phyloP scores from a whole-genome alignment of 2,797 vertebrate species.

The Cynodonichthys magdalenae region DNA sequence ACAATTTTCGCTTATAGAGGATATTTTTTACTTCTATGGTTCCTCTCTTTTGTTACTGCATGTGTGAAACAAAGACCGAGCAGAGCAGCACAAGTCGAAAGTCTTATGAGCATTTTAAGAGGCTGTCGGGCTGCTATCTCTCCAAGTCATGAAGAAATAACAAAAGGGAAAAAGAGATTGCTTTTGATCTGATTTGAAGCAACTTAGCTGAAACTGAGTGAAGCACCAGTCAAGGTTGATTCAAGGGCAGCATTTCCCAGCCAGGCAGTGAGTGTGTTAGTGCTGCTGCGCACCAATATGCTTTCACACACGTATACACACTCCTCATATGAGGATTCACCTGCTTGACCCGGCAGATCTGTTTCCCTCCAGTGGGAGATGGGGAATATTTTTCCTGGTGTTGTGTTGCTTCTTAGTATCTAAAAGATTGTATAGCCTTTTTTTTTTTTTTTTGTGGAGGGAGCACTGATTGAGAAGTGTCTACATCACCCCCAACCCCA shows the following conservation, averaged over 20 bases:
- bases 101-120: slow-evolving; percentile 19
- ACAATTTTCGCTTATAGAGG: not conserved
- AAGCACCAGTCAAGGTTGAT: slow-evolving; percentile 74
- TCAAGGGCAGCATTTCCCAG: slow-evolving; percentile 69
- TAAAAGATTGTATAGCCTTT: slow-evolving; percentile 57
- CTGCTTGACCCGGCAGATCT: slow-evolving; percentile 61
- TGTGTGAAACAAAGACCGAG: slow-evolving; percentile 13
- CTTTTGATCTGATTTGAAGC: slow-evolving; percentile 66
- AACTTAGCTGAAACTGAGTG: slow-evolving; percentile 46
- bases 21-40: slow-evolving; percentile 1
- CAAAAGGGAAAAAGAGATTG: slow-evolving; percentile 20
- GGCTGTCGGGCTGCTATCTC: slow-evolving; percentile 22
- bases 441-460: slow-evolving; percentile 43
- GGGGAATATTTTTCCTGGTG: slow-evolving; percentile 60
- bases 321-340: slow-evolving; percentile 74
- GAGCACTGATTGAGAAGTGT: slow-evolving; percentile 55
- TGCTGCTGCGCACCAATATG: slow-evolving; percentile 43
- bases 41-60: not conserved
- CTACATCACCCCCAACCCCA: slow-evolving; percentile 59
- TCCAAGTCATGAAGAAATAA: slow-evolving; percentile 32
- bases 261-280: slow-evolving; percentile 48
- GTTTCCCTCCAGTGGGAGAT: slow-evolving; percentile 60
- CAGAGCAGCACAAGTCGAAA: slow-evolving; percentile 22
- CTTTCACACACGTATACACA: slow-evolving; percentile 36
- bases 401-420: slow-evolving; percentile 63